Evolutionary conservation across 2,888 invertebrate species (phyloP), one percentile per base, ranked within the genome.

Genomic region (Axea sp.): DNA sequence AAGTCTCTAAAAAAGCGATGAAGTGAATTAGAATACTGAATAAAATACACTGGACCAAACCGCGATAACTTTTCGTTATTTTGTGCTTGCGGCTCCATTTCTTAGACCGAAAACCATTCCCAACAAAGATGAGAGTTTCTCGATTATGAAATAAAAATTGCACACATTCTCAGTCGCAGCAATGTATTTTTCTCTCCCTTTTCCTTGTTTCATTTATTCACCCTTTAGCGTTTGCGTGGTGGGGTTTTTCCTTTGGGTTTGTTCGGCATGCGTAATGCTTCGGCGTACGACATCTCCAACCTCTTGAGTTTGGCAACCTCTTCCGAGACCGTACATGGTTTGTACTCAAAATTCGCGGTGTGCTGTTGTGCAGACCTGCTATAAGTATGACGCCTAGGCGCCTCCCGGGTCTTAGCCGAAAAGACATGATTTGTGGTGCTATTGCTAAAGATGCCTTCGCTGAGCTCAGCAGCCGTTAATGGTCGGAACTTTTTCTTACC

Each of bases 261-360:
- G 82, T 92, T 92, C 73, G 92, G 92, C 84, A 93, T 92, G 76
- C 94, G 90, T 74, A 96, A 88, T 11, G 93, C 96, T 87, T 96
- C 95, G 3, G 96, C 96, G 86, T 96, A 96, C 7, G 95, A 94
- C 83, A 94, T 90, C 82, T 96, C 95, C 49, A 96, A 89, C 82
- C 93, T 92, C 84, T 94, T 92, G 67, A 96, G 88, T 83, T 93
- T 94, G 84, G 95, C 93, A 77, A 96, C 92, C 81, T 95, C 95
- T 82, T 95, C 94, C 6, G 95, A 94, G 3, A 95, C 95, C 4
- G 93, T 91, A 86, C 94, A 94, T 1, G 91, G 90, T 78, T 90
- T 90, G 81, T 90, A 91, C 69, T 90, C 90, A 33, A 24, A 55
- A 22, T 74, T 75, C 33, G 76, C 4, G 62, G 37, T 68, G 64